Evolutionary conservation across 2,888 invertebrate species (phyloP).

Genomic region (Crioceris asparagi): DNA sequence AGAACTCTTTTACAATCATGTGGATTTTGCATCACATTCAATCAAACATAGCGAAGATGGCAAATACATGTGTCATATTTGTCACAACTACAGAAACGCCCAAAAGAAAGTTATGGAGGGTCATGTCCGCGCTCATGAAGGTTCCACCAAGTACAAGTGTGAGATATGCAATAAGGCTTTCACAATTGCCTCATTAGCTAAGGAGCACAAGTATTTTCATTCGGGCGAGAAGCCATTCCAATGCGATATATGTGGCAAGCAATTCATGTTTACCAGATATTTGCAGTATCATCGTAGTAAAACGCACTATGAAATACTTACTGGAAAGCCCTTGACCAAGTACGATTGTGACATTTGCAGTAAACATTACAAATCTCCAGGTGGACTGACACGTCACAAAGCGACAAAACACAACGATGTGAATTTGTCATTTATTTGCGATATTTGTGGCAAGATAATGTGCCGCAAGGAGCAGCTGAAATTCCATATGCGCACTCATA

Average conservation of each 20-base stretch:
- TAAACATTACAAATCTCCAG: conserved; percentile 29
- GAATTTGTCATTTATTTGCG: conserved; percentile 40
- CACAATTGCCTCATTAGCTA: conserved; percentile 38
- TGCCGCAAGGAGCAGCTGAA: conserved; percentile 32
- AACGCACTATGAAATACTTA: conserved; percentile 37
- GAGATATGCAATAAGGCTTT: conserved; percentile 39
- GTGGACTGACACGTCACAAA: conserved; percentile 35
- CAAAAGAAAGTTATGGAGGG: conserved; percentile 27
- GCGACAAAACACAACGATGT: conserved; percentile 26
- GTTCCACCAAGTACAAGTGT: conserved; percentile 37
- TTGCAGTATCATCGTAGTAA: conserved; percentile 38
- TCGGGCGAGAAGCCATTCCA: conserved; percentile 41
- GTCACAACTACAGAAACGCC: conserved; percentile 8
- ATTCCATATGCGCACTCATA: conserved; percentile 32
- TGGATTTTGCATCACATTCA: conserved; percentile 14
- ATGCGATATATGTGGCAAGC: conserved; percentile 42
- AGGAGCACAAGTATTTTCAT: conserved; percentile 36
- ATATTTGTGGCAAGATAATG: conserved; percentile 33
- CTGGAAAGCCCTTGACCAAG: conserved; percentile 27
- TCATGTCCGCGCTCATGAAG: conserved; percentile 37
- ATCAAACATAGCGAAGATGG: conserved; percentile 11
- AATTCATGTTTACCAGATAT: conserved; percentile 38
- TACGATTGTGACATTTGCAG: conserved; percentile 39
- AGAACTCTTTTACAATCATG: conserved; percentile 7
- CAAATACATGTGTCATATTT: conserved; percentile 15